phyloP scores from a whole-genome alignment of 2,797 vertebrate species.

The Psittacula derbiana region DNA sequence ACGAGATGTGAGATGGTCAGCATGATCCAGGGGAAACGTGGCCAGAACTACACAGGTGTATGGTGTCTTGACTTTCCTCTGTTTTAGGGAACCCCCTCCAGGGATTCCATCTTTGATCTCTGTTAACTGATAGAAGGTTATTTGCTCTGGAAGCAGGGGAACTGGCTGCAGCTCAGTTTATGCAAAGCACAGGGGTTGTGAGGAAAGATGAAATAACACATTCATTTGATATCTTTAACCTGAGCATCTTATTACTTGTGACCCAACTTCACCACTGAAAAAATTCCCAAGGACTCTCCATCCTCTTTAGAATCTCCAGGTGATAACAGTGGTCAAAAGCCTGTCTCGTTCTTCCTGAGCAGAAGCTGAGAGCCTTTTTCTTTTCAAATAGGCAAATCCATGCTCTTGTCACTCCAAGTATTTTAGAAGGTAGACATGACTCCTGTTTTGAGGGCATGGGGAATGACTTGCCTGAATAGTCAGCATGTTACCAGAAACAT shows the following conservation, averaged over 20 bases:
- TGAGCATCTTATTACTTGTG: neutral
- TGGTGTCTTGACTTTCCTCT: neutral
- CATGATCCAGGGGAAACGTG: neutral
- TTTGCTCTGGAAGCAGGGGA: neutral
- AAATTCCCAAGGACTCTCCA: neutral
- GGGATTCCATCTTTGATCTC: neutral
- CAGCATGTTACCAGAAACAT: neutral
- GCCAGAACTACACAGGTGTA: neutral
- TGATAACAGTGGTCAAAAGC: neutral
- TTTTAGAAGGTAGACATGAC: neutral
- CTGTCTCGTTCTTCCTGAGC: accelerated
- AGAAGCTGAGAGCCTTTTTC: neutral
- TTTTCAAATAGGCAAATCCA: neutral
- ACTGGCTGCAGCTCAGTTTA: neutral
- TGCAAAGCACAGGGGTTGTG: neutral
- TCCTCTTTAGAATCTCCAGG: neutral
- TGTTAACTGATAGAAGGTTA: neutral
- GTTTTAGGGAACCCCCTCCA: neutral
- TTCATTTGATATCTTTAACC: neutral
- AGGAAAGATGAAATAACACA: neutral
- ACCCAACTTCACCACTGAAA: neutral
- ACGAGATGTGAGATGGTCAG: neutral
- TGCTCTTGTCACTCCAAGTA: neutral
- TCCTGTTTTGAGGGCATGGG: neutral
- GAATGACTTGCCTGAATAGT: neutral